Percentiles rank a stretch among this genome's conserved stretches.
These are phyloP conservation scores for Aplidium turbinatum DNA, from an alignment of 23 tunicate genomes.

Conservation along the genomic window DNA sequence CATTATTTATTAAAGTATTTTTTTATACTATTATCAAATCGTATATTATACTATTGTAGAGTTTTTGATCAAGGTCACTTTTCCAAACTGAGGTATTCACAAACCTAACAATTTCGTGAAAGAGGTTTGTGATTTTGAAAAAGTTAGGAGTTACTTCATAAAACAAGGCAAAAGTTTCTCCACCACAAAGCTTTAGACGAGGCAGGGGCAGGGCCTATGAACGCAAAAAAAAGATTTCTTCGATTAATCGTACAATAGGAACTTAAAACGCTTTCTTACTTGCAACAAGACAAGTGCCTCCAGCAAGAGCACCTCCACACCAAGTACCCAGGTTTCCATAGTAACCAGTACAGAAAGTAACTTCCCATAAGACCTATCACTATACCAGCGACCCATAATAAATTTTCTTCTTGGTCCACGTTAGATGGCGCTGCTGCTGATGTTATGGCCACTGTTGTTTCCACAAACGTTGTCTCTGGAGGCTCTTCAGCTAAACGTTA, in stretches of 20 bases:
- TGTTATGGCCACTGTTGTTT: too few species aligned
- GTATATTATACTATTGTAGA: too few species aligned
- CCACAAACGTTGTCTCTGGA: too few species aligned
- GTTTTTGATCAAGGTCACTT: too few species aligned
- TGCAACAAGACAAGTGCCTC: constrained; percentile 52
- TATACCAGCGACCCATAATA: constrained; percentile 34
- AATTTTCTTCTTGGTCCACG: too few species aligned
- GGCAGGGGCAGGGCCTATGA: not conserved
- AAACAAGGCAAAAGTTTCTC: not conserved
- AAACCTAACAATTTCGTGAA: not conserved
- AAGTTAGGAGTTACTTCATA: not conserved
- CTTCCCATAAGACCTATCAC: constrained; percentile 52
- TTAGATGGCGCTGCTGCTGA: too few species aligned
- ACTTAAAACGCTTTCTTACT: constrained; percentile 1
- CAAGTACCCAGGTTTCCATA: constrained; percentile 71
- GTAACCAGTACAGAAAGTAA: constrained; percentile 63
- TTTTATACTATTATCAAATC: too few species aligned
- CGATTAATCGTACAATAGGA: not conserved
- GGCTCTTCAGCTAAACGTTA: too few species aligned
- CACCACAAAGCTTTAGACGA: not conserved
- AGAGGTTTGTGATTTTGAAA: not conserved
- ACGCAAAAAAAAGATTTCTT: not conserved
- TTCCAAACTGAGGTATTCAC: too few species aligned
- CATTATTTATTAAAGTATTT: too few species aligned
- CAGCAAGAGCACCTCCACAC: constrained; percentile 70